Evolutionary conservation across 1,140 invertebrate species (phyloP), one percentile per base, ranked within the genome.

Genomic region (Coboldia fuscipes): DNA sequence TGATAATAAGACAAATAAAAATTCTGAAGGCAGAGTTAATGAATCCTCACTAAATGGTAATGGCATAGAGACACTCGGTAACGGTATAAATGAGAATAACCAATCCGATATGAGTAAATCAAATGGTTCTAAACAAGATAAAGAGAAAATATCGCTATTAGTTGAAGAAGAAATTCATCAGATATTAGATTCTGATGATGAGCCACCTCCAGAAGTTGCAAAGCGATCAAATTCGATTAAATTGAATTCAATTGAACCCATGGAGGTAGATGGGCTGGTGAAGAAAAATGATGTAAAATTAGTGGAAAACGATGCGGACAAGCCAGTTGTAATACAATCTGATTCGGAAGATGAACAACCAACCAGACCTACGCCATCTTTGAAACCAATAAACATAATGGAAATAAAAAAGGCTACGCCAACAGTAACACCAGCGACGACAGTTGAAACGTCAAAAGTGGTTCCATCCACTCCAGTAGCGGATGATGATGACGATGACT

Each of bases 401-500:
- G 21, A 20, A 9, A 21, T 15, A 30, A 10, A 30, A 32, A 28
- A 8, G 22, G 33, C 5, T 4, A 18, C 14, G 9, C 17, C 13
- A 14, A 35, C 12, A 26, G 2, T 12, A 19, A 13, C 13, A 37
- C 39, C 19, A 31, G 38, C 24, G 35, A 38, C 21, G 40, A 44
- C 39, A 37, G 37, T 14, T 39, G 36, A 21, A 29, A 35, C 14
- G 17, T 13, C n/a, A 30, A 26, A 16, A 13, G 14, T 20, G 19
- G 27, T 17, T 38, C 32, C 19, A 23, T 24, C 12, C 5, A n/a
- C 10, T 21, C 7, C 34, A 16, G 46, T 42, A 16, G 49, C 55
- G 12, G 54, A 56, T 31, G 54, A 57, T 37, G 62, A 65, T 44
- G 66, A 69, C 44, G 58, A 70, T 41, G 67, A 66, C 34, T 65